Percentiles rank a stretch among this genome's conserved stretches.
These are phyloP conservation scores for Montipora efflorescens DNA, from an alignment of 64 coral and sea anemone species.

Conservation along the genomic window DNA sequence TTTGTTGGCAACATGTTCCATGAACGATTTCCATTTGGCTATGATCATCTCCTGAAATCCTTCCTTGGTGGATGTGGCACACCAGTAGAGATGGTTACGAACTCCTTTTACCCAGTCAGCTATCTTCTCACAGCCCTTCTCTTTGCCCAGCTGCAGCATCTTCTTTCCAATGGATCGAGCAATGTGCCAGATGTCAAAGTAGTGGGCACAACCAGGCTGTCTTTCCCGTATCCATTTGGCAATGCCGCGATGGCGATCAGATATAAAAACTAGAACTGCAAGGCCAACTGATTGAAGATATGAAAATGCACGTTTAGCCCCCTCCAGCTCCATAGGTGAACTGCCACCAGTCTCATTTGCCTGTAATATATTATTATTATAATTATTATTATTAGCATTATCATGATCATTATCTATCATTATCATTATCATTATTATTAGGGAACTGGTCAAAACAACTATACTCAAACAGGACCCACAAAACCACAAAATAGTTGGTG, in stretches of 20 bases:
- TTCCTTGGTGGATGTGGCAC: slow-evolving; percentile 18
- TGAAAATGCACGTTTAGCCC: slow-evolving; percentile 29
- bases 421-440: no score
- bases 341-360: slow-evolving; percentile 2
- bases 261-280: not conserved
- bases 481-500: no score
- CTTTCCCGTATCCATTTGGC: not conserved
- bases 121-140: slow-evolving; percentile 26
- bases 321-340: slow-evolving; percentile 32
- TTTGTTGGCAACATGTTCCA: slow-evolving; percentile 30
- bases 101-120: slow-evolving; percentile 28
- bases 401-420: no score
- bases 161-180: slow-evolving; percentile 41
- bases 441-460: no score
- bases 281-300: not conserved
- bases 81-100: slow-evolving; percentile 43
- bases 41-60: slow-evolving; percentile 27
- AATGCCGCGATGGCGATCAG: not conserved
- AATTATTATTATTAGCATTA: no score
- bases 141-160: slow-evolving; percentile 22
- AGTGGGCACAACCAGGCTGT: not conserved
- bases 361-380: not conserved
- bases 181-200: not conserved
- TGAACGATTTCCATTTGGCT: slow-evolving; percentile 42
- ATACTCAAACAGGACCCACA: no score